phyloP scores from a whole-genome alignment of 2,888 invertebrate species.

The Suillia variegata region DNA sequence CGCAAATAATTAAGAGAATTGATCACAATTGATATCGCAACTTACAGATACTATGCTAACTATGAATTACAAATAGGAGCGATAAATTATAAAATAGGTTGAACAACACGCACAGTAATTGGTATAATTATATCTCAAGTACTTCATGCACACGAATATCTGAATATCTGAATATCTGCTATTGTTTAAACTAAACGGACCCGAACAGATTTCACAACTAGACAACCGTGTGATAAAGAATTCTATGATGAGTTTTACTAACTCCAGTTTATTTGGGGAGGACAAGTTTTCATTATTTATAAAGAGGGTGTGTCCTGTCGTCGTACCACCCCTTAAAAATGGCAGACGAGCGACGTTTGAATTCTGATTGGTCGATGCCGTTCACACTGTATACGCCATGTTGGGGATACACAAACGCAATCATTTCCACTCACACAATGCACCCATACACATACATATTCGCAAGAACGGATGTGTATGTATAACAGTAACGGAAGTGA shows the following conservation, averaged over 20 bases:
- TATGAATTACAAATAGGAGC: constrained; percentile 30
- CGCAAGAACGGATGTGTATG: not conserved
- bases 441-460: not conserved
- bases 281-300: constrained; percentile 57
- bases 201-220: constrained; percentile 61
- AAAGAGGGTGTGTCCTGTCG: constrained; percentile 47
- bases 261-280: constrained; percentile 51
- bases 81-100: constrained; percentile 32
- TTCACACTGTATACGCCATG: not conserved
- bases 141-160: constrained; percentile 27
- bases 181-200: constrained; percentile 51
- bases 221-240: constrained; percentile 61
- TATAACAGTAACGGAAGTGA: not conserved
- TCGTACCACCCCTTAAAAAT: constrained; percentile 44
- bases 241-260: constrained; percentile 60
- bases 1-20: constrained; percentile 19
- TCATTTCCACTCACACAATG: too few species aligned
- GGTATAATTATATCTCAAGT: constrained; percentile 32
- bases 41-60: constrained; percentile 27
- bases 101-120: constrained; percentile 32
- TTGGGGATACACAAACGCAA: not conserved
- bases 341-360: constrained; percentile 36
- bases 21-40: constrained; percentile 31
- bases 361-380: constrained; percentile 33
- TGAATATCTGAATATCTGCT: constrained; percentile 31